These are phyloP conservation scores for Junonia oenone DNA, from an alignment of 2,888 invertebrate genomes.

Conservation along the genomic window DNA sequence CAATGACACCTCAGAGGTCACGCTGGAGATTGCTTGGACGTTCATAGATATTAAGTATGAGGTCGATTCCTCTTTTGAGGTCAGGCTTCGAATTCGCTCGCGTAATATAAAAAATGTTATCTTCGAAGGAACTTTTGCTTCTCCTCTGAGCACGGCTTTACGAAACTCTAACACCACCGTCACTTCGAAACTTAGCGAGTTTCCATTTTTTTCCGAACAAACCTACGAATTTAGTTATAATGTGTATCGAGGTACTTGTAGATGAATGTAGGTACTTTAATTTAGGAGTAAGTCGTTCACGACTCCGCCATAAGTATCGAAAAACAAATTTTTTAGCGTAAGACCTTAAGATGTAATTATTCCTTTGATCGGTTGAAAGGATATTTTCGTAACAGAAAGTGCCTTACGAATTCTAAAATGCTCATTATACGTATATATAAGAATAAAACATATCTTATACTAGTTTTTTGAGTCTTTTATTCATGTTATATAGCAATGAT, in stretches of 20 bases:
- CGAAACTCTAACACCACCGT: slow-evolving; percentile 72
- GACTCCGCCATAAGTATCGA: slow-evolving; percentile 75
- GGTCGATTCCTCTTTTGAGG: not conserved
- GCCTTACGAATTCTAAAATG: slow-evolving; percentile 33
- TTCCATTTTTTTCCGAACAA: slow-evolving; percentile 52
- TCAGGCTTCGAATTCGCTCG: not conserved
- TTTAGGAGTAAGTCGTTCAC: slow-evolving; percentile 55
- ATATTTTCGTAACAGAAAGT: slow-evolving; percentile 23
- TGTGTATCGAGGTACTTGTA: slow-evolving; percentile 46
- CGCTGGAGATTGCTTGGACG: not conserved
- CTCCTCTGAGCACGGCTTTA: slow-evolving; percentile 65
- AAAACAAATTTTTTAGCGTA: slow-evolving; percentile 46
- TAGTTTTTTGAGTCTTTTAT: slow-evolving; percentile 6
- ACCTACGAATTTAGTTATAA: slow-evolving; percentile 59
- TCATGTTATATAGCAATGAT: not conserved
- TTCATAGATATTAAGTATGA: not conserved
- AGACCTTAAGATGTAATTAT: slow-evolving; percentile 26
- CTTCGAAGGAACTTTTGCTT: slow-evolving; percentile 37
- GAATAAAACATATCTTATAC: slow-evolving; percentile 35
- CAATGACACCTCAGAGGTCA: not conserved
- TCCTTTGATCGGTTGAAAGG: slow-evolving; percentile 17
- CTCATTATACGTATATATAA: slow-evolving; percentile 38
- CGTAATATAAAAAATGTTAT: slow-evolving; percentile 11
- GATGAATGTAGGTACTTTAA: slow-evolving; percentile 36
- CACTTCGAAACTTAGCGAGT: slow-evolving; percentile 47